Conservation (phyloP, 2,888 invertebrate species). For the Ommatoiulus sabulosus region DNA sequence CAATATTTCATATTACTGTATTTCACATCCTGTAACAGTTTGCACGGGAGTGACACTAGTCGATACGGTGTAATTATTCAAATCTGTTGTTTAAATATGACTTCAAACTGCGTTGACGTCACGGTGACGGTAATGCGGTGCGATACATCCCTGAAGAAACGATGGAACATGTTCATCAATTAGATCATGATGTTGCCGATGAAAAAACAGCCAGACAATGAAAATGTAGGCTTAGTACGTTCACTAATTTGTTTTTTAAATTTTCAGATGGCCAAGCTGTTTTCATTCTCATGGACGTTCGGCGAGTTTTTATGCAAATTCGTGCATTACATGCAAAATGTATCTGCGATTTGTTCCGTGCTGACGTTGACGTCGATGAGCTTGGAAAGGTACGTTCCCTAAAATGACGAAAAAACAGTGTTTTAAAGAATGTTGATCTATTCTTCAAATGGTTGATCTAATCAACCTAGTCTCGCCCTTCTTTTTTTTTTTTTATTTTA, state of each 20-base stretch:
- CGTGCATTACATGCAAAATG: conserved; percentile 79
- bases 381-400: conserved; percentile 74
- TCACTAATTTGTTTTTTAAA: neutral
- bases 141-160: neutral
- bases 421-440: too few relatives aligned
- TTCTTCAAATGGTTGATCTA: too few relatives aligned
- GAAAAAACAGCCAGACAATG: neutral
- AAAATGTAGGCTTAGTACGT: neutral
- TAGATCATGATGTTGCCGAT: neutral
- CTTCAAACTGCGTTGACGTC: conserved; percentile 10
- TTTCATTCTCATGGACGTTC: conserved; percentile 78
- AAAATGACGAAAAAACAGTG: too few relatives aligned
- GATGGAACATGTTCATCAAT: neutral
- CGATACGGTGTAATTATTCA: neutral
- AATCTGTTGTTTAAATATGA: neutral
- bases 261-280: conserved; percentile 75
- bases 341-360: conserved; percentile 79
- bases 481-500: too few relatives aligned
- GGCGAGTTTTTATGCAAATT: conserved; percentile 77
- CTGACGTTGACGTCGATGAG: conserved; percentile 80
- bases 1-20: neutral
- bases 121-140: neutral
- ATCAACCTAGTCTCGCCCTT: too few relatives aligned
- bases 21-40: neutral
- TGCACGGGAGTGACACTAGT: neutral